These are phyloP conservation scores for Anthonomus grandis DNA, from an alignment of 1,140 invertebrate genomes.

Conservation along the genomic window DNA sequence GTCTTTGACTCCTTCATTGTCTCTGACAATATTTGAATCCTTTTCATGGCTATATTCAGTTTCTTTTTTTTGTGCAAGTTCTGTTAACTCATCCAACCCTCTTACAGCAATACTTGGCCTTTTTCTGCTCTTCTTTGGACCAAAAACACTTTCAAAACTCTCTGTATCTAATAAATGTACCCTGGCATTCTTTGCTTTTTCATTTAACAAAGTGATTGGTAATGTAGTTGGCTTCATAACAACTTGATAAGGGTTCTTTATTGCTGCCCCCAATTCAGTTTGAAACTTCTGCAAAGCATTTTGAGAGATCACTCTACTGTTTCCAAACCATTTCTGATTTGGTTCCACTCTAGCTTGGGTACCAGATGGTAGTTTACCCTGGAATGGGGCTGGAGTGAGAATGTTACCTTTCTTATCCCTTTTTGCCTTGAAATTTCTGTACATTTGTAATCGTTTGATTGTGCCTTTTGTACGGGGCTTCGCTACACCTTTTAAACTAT, in stretches of 20 bases:
- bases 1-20: slow-evolving; percentile 76
- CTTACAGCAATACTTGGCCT: slow-evolving; percentile 77
- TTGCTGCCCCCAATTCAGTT: slow-evolving; percentile 88
- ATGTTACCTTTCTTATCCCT: slow-evolving; percentile 91
- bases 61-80: slow-evolving; percentile 64
- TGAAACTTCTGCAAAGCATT: slow-evolving; percentile 95
- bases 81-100: slow-evolving; percentile 68
- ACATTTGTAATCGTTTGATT: slow-evolving; percentile 96
- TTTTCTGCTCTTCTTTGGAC: slow-evolving; percentile 90
- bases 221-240: slow-evolving; percentile 95
- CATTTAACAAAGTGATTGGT: slow-evolving; percentile 92
- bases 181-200: slow-evolving; percentile 84
- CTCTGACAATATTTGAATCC: slow-evolving; percentile 78
- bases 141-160: slow-evolving; percentile 92
- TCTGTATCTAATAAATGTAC: slow-evolving; percentile 96
- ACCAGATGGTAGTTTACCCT: slow-evolving; percentile 80
- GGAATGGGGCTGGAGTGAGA: slow-evolving; percentile 87
- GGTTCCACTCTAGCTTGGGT: slow-evolving; percentile 93
- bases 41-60: slow-evolving; percentile 75
- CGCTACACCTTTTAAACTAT: slow-evolving; percentile 78
- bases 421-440: slow-evolving; percentile 94
- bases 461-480: slow-evolving; percentile 87
- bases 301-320: slow-evolving; percentile 88
- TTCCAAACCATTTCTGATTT: slow-evolving; percentile 98
- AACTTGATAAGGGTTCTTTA: slow-evolving; percentile 96